Percentiles rank a stretch among this genome's conserved stretches.
These are phyloP conservation scores for Neotoma lepida DNA, from an alignment of 2,113 vertebrate genomes.

Conservation along the genomic window DNA sequence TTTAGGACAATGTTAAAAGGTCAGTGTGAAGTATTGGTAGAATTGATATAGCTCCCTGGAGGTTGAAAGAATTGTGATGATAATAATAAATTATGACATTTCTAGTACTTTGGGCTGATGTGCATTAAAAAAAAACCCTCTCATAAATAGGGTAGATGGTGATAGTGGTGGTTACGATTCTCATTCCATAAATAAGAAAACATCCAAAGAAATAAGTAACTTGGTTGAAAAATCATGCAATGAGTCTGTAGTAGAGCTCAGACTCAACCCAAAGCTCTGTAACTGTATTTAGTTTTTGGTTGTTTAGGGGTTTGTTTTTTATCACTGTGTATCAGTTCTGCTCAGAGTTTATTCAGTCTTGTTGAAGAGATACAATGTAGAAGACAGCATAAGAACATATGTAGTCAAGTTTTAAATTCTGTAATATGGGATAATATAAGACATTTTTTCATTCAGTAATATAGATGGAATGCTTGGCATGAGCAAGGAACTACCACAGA, in stretches of 20 bases:
- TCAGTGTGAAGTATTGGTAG: background rate
- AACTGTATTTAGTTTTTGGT: background rate
- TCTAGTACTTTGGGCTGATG: background rate
- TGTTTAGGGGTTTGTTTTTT: too few relatives aligned
- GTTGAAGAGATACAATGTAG: background rate
- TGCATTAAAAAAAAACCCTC: background rate
- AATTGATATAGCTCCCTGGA: background rate
- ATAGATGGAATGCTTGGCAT: background rate
- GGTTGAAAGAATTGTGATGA: background rate
- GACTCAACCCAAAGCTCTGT: background rate
- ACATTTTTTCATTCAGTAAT: background rate
- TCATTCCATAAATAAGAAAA: background rate
- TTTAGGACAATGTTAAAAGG: background rate
- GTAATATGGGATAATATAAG: background rate
- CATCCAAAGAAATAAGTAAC: background rate
- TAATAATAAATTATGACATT: background rate
- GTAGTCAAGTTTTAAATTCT: constrained; percentile 17
- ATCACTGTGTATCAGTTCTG: background rate
- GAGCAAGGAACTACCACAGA: background rate
- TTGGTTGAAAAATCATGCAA: background rate
- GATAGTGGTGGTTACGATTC: background rate
- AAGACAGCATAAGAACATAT: background rate
- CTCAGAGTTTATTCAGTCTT: background rate
- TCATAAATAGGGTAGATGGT: background rate
- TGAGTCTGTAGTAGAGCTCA: background rate